These are phyloP conservation scores for Sisyra nigra DNA, from an alignment of 2,888 invertebrate species.

Conservation along the genomic window DNA sequence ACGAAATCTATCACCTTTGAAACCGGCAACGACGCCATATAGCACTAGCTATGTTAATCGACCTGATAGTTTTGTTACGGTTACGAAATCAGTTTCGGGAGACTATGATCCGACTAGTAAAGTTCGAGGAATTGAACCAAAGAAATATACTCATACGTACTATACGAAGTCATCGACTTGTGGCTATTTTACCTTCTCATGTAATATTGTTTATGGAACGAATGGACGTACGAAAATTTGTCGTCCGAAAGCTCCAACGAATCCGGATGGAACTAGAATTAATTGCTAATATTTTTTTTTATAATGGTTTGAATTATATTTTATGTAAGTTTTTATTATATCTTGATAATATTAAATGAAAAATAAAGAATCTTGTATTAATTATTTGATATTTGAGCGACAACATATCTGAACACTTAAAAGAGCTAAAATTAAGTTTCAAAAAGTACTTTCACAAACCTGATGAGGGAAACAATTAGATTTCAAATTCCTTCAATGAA, in stretches of 20 bases:
- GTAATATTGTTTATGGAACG: constrained; percentile 60
- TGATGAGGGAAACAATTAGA: too few species aligned
- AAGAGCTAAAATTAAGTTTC: too few species aligned
- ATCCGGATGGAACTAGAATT: constrained; percentile 57
- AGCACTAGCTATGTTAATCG: constrained; percentile 24
- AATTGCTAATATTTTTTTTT: constrained; percentile 31
- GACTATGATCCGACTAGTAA: constrained; percentile 43
- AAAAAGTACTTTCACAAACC: too few species aligned
- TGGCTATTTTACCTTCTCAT: constrained; percentile 74
- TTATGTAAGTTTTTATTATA: too few species aligned
- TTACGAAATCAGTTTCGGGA: constrained; percentile 66
- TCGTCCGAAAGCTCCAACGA: constrained; percentile 60
- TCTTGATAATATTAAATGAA: too few species aligned
- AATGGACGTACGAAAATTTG: constrained; percentile 69
- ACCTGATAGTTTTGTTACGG: constrained; percentile 56
- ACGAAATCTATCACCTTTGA: constrained; percentile 19
- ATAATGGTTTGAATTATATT: too few species aligned
- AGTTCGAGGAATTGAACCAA: constrained; percentile 34
- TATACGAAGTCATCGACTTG: constrained; percentile 78
- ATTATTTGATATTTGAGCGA: too few species aligned
- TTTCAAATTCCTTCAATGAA: too few species aligned
- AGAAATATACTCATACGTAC: constrained; percentile 61
- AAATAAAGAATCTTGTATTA: too few species aligned
- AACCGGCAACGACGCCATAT: constrained; percentile 20
- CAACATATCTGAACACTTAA: too few species aligned